phyloP scores from a whole-genome alignment of 2,797 vertebrate genomes.

The Etheostoma nigrum region DNA sequence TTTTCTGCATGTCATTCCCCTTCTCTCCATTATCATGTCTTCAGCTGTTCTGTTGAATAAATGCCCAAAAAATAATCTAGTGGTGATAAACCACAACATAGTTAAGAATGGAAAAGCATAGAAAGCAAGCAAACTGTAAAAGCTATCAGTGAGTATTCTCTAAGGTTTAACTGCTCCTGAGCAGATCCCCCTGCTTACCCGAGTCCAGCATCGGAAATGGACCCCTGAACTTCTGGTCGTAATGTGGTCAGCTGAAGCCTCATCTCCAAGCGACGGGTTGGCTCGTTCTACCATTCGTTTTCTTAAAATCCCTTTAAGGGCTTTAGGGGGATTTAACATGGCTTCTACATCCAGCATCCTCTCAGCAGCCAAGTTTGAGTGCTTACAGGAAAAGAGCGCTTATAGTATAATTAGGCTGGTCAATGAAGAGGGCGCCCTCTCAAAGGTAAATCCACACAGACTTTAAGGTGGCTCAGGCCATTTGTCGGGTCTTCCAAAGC shows the following conservation, averaged over 20 bases:
- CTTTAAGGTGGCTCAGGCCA: slow-evolving; percentile 54
- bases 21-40: too few species aligned
- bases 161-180: slow-evolving; percentile 15
- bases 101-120: background rate
- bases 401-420: slow-evolving; percentile 77
- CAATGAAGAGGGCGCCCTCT: slow-evolving; percentile 63
- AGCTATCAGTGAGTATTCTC: slow-evolving; percentile 13
- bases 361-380: slow-evolving; percentile 65
- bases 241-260: slow-evolving; percentile 51
- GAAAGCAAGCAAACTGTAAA: background rate
- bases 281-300: slow-evolving; percentile 59
- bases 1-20: too few species aligned
- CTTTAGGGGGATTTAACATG: slow-evolving; percentile 75
- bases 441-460: slow-evolving; percentile 60
- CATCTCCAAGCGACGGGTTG: slow-evolving; percentile 54
- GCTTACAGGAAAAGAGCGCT: slow-evolving; percentile 71
- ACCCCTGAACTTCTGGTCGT: slow-evolving; percentile 44
- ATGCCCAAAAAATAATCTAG: too few species aligned
- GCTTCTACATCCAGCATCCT: slow-evolving; percentile 66
- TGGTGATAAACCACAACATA: background rate
- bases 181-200: slow-evolving; percentile 18
- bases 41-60: too few species aligned
- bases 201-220: slow-evolving; percentile 42
- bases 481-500: slow-evolving; percentile 66
- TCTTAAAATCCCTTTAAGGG: slow-evolving; percentile 76